Percentiles rank a stretch among this genome's conserved stretches.
phyloP scores from a whole-genome alignment of 2,888 invertebrate genomes.

The Scaptomyza flava region DNA sequence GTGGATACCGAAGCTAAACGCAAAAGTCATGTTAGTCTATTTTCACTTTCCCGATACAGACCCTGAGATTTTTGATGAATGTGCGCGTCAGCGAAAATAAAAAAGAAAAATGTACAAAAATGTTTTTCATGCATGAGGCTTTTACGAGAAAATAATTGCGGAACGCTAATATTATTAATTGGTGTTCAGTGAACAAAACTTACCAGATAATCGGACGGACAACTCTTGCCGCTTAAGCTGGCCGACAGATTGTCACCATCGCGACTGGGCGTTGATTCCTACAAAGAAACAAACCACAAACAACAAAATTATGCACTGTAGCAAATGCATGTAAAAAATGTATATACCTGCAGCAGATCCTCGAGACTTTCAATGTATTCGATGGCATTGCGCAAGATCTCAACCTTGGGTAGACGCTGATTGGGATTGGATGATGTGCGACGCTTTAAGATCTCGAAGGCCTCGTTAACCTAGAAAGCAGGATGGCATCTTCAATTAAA shows the following conservation, averaged over 20 bases:
- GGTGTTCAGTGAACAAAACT: conserved; percentile 73
- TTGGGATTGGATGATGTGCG: conserved; percentile 97
- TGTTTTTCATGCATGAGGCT: conserved; percentile 76
- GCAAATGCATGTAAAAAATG: background rate
- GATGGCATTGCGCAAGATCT: conserved; percentile 98
- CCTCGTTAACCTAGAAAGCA: conserved; percentile 94
- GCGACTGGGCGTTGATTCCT: conserved; percentile 83
- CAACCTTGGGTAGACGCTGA: conserved; percentile 98
- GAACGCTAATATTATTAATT: conserved; percentile 76
- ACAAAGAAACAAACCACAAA: conserved; percentile 11
- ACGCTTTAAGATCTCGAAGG: conserved; percentile 96
- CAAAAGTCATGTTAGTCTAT: conserved; percentile 62
- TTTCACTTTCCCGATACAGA: conserved; percentile 51
- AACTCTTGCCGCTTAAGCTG: conserved; percentile 80
- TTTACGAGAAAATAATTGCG: conserved; percentile 80
- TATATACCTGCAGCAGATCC: conserved; percentile 89
- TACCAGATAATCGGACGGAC: conserved; percentile 84
- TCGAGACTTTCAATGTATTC: conserved; percentile 98
- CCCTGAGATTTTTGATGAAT: conserved; percentile 80
- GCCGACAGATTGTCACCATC: conserved; percentile 82
- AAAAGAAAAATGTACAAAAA: conserved; percentile 75
- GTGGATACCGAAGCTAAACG: conserved; percentile 10
- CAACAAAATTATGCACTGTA: background rate
- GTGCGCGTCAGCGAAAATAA: conserved; percentile 66
- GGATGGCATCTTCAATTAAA: conserved; percentile 43